Conservation (phyloP, 2,888 invertebrate species). For the Dilophus febrilis region DNA sequence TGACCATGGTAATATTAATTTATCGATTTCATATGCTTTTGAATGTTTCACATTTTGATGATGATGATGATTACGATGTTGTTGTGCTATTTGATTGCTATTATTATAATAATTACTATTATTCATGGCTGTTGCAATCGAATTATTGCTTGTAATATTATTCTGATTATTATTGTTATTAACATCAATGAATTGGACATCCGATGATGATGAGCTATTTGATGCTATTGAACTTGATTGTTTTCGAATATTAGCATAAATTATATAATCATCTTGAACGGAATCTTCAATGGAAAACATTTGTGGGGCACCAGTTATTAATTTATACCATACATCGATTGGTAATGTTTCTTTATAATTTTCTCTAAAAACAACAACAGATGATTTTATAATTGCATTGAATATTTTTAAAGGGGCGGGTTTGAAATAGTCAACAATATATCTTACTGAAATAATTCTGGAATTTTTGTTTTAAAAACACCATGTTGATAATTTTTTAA, state of each 20-base stretch:
- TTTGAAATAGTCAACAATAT: not conserved
- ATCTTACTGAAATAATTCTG: conserved; percentile 36
- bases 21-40: conserved; percentile 12
- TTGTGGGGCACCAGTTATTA: conserved; percentile 37
- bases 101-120: not conserved
- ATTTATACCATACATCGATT: conserved; percentile 46
- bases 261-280: conserved; percentile 19
- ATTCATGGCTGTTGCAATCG: too few relatives aligned
- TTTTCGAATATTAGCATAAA: conserved; percentile 18
- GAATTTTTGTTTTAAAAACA: conserved; percentile 39
- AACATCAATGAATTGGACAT: not conserved
- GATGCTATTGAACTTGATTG: not conserved
- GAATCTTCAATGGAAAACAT: conserved; percentile 29
- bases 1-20: conserved; percentile 18
- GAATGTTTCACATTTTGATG: not conserved
- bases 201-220: not conserved
- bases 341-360: conserved; percentile 50
- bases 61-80: not conserved
- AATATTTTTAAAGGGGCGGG: not conserved
- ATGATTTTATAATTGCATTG: too few relatives aligned
- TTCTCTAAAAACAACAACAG: too few relatives aligned
- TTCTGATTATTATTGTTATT: too few relatives aligned
- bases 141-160: too few relatives aligned
- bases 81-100: too few relatives aligned
- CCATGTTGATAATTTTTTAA: conserved; percentile 35